These are phyloP conservation scores for Champsocephalus gunnari DNA, from an alignment of 2,797 vertebrate species.

Conservation along the genomic window DNA sequence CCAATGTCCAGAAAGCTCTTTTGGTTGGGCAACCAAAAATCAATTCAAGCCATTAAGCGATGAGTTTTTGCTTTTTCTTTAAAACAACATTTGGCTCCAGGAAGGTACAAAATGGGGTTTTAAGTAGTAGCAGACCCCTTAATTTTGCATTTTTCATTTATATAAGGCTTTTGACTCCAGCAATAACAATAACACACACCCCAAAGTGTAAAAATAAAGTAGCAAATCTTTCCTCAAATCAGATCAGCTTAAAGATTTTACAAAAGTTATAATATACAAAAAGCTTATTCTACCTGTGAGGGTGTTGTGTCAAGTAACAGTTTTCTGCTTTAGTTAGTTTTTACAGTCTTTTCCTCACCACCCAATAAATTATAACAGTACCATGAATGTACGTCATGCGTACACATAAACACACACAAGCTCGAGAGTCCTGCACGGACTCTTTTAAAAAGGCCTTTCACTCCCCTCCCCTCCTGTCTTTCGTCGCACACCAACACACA, in stretches of 20 bases:
- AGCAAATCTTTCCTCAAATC: slow-evolving; percentile 64
- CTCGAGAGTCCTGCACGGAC: slow-evolving; percentile 40
- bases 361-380: slow-evolving; percentile 88
- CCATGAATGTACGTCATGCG: slow-evolving; percentile 73
- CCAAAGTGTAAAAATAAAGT: slow-evolving; percentile 78
- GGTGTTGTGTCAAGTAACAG: slow-evolving; percentile 86
- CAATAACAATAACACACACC: slow-evolving; percentile 58
- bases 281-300: slow-evolving; percentile 80
- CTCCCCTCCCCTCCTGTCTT: slow-evolving; percentile 41
- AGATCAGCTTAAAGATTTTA: slow-evolving; percentile 69
- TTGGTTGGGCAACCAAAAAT: slow-evolving; percentile 26
- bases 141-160: slow-evolving; percentile 41
- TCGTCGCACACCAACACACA: slow-evolving; percentile 46
- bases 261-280: slow-evolving; percentile 75
- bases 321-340: slow-evolving; percentile 67
- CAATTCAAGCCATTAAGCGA: slow-evolving; percentile 33
- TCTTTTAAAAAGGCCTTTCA: slow-evolving; percentile 60
- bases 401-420: slow-evolving; percentile 63
- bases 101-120: slow-evolving; percentile 34
- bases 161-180: slow-evolving; percentile 63
- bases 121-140: slow-evolving; percentile 49
- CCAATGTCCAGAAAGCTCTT: slow-evolving; percentile 22
- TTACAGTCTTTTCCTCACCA: slow-evolving; percentile 74
- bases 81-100: slow-evolving; percentile 44
- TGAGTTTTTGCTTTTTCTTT: slow-evolving; percentile 19